Evolutionary conservation across 2,113 vertebrate genomes (phyloP).

Genomic region (Anhinga rufa): DNA sequence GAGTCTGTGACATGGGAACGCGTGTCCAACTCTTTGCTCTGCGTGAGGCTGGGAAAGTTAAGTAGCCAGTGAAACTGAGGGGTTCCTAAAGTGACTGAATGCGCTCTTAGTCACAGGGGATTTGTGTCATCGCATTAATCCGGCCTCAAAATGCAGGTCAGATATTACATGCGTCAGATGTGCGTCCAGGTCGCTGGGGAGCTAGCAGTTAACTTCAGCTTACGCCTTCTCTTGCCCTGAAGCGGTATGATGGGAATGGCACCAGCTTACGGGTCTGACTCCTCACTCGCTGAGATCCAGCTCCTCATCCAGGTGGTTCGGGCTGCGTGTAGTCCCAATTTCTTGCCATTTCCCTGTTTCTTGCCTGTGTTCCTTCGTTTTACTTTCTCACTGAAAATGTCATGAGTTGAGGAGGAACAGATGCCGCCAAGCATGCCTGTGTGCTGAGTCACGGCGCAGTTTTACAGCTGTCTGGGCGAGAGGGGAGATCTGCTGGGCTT

Average conservation of each 20-base stretch:
- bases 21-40: background rate
- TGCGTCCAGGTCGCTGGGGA: background rate
- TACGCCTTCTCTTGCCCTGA: background rate
- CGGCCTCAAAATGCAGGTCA: background rate
- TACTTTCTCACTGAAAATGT: background rate
- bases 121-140: background rate
- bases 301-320: rapidly evolving
- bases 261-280: background rate
- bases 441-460: background rate
- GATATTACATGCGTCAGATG: background rate
- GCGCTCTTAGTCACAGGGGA: background rate
- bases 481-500: background rate
- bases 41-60: background rate
- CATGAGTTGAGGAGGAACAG: background rate
- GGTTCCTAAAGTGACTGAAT: background rate
- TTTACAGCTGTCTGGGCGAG: background rate
- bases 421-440: background rate
- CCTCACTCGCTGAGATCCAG: background rate
- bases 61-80: background rate
- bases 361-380: background rate
- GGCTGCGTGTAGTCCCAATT: background rate
- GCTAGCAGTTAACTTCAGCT: background rate
- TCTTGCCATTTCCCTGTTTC: background rate
- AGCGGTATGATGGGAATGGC: background rate
- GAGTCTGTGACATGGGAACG: background rate